phyloP scores from a whole-genome alignment of 2,797 vertebrate genomes.

The Myotis pilosus region DNA sequence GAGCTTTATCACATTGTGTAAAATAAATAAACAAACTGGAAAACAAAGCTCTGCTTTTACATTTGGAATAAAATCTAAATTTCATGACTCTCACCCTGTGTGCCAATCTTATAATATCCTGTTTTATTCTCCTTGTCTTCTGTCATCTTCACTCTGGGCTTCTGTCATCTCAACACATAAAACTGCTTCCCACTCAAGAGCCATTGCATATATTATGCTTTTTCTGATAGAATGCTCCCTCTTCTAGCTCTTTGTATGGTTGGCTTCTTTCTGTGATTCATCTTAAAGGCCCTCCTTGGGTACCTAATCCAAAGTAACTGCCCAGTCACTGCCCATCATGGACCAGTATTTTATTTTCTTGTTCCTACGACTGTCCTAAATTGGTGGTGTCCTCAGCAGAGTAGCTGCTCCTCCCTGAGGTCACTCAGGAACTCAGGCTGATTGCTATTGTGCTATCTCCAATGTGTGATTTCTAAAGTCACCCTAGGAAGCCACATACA shows the following conservation, averaged over 20 bases:
- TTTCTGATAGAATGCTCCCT: neutral
- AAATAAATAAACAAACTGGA: neutral
- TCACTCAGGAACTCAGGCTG: neutral
- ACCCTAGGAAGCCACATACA: neutral
- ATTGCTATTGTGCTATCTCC: neutral
- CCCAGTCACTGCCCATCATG: neutral
- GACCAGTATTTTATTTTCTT: neutral
- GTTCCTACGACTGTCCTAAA: neutral
- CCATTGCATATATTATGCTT: neutral
- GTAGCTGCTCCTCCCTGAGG: neutral
- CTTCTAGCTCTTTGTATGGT: neutral
- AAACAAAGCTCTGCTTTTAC: neutral
- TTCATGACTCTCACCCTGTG: neutral
- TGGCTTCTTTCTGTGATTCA: neutral
- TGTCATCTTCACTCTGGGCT: neutral
- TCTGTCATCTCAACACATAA: neutral
- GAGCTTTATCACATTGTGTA: neutral
- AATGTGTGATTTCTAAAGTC: neutral
- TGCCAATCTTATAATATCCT: neutral
- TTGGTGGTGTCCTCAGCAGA: neutral
- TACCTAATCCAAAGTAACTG: neutral
- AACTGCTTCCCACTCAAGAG: neutral
- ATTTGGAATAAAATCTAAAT: neutral
- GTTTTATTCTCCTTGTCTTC: neutral
- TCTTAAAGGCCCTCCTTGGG: neutral